Conservation (phyloP, 2,113 vertebrate species). For the Leptodactylus fuscus region DNA sequence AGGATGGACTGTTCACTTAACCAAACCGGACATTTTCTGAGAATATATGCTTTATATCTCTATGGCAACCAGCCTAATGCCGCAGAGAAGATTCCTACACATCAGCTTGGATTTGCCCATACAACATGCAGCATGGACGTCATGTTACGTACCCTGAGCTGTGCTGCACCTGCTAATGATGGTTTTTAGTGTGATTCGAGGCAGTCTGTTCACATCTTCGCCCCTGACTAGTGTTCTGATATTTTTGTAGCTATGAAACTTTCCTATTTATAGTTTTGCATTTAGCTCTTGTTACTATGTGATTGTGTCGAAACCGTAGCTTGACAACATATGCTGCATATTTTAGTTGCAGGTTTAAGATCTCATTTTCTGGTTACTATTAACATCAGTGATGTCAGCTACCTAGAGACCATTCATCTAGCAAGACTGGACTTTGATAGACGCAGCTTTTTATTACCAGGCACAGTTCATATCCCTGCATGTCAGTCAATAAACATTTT, state of each 20-base stretch:
- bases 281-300: slow-evolving; percentile 15
- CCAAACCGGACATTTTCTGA: background rate
- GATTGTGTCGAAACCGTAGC: background rate
- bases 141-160: no score
- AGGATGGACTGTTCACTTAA: background rate
- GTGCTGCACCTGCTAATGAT: background rate
- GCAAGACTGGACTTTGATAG: background rate
- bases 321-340: background rate
- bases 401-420: slow-evolving; percentile 20
- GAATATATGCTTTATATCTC: background rate
- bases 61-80: background rate
- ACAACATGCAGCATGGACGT: background rate
- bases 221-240: background rate
- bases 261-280: background rate
- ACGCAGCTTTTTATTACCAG: background rate
- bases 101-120: background rate
- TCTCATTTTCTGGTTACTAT: background rate
- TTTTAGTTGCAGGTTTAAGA: background rate
- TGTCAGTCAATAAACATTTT: background rate
- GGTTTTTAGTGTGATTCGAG: background rate
- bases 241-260: background rate
- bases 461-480: background rate
- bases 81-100: background rate
- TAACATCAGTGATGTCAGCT: background rate
- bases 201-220: background rate